Evolutionary conservation across 2,113 vertebrate species (phyloP).

Genomic region (Eurypyga helias): DNA sequence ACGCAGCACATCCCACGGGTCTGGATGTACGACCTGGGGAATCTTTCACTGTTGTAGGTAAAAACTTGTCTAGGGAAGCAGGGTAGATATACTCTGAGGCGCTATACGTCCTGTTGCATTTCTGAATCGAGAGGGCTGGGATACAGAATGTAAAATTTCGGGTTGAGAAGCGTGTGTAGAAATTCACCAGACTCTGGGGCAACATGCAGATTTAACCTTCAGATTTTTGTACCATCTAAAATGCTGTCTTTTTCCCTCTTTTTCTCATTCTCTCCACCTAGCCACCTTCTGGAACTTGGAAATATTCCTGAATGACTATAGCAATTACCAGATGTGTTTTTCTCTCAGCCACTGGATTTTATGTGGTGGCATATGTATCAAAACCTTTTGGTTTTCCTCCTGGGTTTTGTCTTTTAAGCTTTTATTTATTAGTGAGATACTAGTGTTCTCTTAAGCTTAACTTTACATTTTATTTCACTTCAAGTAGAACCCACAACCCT

Average conservation of each 20-base stretch:
- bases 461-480: not conserved
- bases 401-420: not conserved
- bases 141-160: not conserved
- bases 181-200: not conserved
- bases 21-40: not conserved
- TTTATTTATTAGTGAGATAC: not conserved
- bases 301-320: not conserved
- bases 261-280: not conserved
- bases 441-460: not conserved
- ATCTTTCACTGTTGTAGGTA: not conserved
- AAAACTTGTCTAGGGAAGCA: not conserved
- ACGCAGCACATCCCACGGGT: not conserved
- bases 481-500: not conserved
- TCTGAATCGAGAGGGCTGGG: not conserved
- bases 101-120: not conserved
- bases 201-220: not conserved
- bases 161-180: not conserved
- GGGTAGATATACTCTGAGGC: not conserved
- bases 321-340: not conserved
- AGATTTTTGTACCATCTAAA: not conserved
- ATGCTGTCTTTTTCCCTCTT: not conserved
- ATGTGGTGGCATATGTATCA: not conserved
- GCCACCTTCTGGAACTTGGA: not conserved
- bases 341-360: not conserved
- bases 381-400: not conserved